A percentile compares a stretch with the other conserved stretches of the same genome.
These are phyloP conservation scores for Noctua comes DNA, from an alignment of 2,888 invertebrate genomes.

Conservation along the genomic window DNA sequence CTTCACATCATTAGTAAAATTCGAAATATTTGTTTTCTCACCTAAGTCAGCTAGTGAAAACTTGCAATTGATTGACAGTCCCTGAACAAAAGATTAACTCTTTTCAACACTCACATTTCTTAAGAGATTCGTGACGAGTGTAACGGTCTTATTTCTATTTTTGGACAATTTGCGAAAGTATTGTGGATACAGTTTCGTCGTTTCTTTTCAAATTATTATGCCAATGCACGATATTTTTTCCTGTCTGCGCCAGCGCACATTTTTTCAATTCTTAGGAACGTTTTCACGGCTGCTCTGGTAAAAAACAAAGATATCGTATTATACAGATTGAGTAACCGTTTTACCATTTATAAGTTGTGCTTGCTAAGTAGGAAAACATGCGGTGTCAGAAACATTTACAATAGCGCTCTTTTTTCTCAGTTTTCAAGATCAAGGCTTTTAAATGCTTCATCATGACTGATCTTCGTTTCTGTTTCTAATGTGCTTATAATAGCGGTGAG, in stretches of 20 bases:
- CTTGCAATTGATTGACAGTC: constrained; percentile 7
- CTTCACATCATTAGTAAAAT: neutral
- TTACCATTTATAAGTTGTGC: constrained; percentile 16
- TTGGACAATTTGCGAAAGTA: constrained; percentile 56
- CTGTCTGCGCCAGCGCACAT: constrained; percentile 11
- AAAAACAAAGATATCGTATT: constrained; percentile 30
- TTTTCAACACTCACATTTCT: constrained; percentile 38
- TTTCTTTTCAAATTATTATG: constrained; percentile 44
- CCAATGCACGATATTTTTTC: constrained; percentile 47
- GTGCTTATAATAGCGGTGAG: constrained; percentile 71
- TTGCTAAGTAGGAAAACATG: constrained; percentile 45
- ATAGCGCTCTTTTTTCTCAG: constrained; percentile 43
- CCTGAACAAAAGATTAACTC: constrained; percentile 32
- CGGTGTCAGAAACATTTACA: constrained; percentile 34
- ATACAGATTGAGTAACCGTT: constrained; percentile 37
- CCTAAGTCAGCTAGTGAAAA: constrained; percentile 3
- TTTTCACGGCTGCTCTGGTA: constrained; percentile 12
- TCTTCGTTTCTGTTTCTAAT: constrained; percentile 68
- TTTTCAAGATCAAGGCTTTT: constrained; percentile 69
- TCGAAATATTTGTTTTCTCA: neutral
- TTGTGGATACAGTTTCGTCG: constrained; percentile 31
- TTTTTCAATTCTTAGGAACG: constrained; percentile 13
- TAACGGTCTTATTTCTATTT: constrained; percentile 41
- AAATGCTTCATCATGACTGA: constrained; percentile 44
- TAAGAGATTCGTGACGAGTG: constrained; percentile 43